Conservation (phyloP, 2,797 vertebrate genomes). For the Tapera naevia region DNA sequence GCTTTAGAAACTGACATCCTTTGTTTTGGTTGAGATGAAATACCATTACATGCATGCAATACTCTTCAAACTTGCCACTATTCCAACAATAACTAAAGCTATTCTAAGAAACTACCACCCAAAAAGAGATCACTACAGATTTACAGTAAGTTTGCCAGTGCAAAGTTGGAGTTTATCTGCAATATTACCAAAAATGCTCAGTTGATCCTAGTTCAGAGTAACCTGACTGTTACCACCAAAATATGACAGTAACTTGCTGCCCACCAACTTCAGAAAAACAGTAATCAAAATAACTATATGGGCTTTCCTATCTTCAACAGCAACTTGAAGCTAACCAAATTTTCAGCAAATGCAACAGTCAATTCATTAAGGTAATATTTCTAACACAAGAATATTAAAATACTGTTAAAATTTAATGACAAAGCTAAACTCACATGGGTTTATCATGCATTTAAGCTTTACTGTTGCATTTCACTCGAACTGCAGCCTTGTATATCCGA, state of each 20-base stretch:
- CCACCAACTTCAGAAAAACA: not conserved
- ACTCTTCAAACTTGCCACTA: conserved; percentile 38
- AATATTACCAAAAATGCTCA: conserved; percentile 5
- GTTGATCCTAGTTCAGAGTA: not conserved
- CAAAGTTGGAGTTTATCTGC: not conserved
- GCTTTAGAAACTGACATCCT: conserved; percentile 52
- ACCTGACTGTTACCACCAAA: not conserved
- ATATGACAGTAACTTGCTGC: not conserved
- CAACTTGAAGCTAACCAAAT: not conserved
- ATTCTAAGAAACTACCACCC: conserved; percentile 53
- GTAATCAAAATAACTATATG: not conserved
- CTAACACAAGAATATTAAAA: not conserved
- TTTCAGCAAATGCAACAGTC: not conserved
- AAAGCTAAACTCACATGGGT: not conserved
- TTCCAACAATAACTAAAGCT: conserved; percentile 59
- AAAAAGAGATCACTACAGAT: conserved; percentile 8
- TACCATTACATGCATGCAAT: conserved; percentile 20
- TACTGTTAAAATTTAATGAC: not conserved
- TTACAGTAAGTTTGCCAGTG: not conserved
- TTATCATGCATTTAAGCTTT: not conserved
- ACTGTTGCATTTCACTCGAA: not conserved
- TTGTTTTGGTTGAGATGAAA: conserved; percentile 54
- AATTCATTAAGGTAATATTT: not conserved
- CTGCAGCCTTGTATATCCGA: not conserved
- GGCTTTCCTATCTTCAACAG: not conserved